These are phyloP conservation scores for Meandrusa payeni DNA, from an alignment of 2,888 invertebrate species.

Conservation along the genomic window DNA sequence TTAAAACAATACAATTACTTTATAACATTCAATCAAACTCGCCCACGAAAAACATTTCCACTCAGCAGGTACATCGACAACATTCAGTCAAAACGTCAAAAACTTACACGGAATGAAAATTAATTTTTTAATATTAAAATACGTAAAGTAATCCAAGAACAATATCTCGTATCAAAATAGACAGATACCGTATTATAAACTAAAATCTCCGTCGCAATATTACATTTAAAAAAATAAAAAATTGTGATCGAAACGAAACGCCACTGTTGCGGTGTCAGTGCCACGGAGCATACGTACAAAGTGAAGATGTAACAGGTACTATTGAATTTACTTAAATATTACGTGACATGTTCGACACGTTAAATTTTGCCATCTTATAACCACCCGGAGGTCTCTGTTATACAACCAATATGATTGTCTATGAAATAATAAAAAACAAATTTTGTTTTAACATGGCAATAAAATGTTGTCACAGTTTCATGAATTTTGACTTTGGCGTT, in stretches of 20 bases:
- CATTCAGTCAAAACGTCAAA: constrained; percentile 61
- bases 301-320: too few relatives aligned
- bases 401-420: too few relatives aligned
- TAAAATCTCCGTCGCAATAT: constrained; percentile 67
- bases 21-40: constrained; percentile 45
- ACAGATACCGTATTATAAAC: constrained; percentile 46
- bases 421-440: too few relatives aligned
- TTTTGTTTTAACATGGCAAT: too few relatives aligned
- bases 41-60: constrained; percentile 36
- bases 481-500: too few relatives aligned
- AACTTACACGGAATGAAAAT: constrained; percentile 76
- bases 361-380: too few relatives aligned
- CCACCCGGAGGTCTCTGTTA: too few relatives aligned
- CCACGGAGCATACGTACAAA: too few relatives aligned
- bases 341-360: too few relatives aligned
- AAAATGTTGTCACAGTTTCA: too few relatives aligned
- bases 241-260: constrained; percentile 69
- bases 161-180: constrained; percentile 60
- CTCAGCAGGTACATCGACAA: constrained; percentile 62
- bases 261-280: constrained; percentile 38
- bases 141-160: constrained; percentile 73
- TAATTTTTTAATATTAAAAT: constrained; percentile 64
- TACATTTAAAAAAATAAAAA: constrained; percentile 58
- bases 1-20: constrained; percentile 31
- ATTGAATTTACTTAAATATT: too few relatives aligned